Evolutionary conservation across 2,797 vertebrate species (phyloP).

Genomic region (Karalla daura): DNA sequence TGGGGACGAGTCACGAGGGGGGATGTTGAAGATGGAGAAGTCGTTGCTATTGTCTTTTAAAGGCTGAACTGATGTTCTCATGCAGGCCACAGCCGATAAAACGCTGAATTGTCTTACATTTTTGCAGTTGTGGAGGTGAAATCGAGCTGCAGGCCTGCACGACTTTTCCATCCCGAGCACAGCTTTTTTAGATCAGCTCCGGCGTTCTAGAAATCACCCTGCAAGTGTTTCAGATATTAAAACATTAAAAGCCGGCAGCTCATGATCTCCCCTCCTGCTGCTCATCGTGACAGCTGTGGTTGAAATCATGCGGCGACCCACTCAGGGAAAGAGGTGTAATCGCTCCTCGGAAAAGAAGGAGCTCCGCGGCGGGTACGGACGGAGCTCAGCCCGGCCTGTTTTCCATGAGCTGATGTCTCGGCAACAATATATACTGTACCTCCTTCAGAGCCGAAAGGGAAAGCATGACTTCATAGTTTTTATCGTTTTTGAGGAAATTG

Average conservation of each 20-base stretch:
- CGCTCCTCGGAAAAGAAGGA: neutral
- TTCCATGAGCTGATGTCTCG: slow-evolving; percentile 45
- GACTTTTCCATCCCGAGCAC: neutral
- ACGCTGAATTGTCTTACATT: neutral
- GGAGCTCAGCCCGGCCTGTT: slow-evolving; percentile 3
- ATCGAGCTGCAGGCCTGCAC: slow-evolving; percentile 5
- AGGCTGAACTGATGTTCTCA: neutral
- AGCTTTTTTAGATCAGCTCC: too few species aligned
- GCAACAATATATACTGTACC: neutral
- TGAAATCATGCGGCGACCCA: neutral
- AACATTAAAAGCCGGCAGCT: neutral
- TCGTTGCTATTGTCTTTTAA: too few species aligned
- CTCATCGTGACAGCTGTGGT: slow-evolving; percentile 1
- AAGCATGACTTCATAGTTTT: slow-evolving; percentile 45
- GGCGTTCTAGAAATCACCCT: too few species aligned
- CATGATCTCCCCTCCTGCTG: neutral
- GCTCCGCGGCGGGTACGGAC: slow-evolving; percentile 1
- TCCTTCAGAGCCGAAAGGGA: slow-evolving; percentile 25
- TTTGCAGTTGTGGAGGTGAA: slow-evolving; percentile 7
- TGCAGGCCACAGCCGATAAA: neutral
- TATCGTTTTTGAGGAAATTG: slow-evolving; percentile 4
- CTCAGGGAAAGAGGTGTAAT: slow-evolving; percentile 7
- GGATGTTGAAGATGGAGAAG: too few species aligned
- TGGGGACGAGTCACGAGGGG: too few species aligned
- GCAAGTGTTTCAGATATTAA: slow-evolving; percentile 9